Evolutionary conservation across 2,797 vertebrate species (phyloP), one percentile per base, ranked within the genome.

Genomic region (Micrastur ruficollis): DNA sequence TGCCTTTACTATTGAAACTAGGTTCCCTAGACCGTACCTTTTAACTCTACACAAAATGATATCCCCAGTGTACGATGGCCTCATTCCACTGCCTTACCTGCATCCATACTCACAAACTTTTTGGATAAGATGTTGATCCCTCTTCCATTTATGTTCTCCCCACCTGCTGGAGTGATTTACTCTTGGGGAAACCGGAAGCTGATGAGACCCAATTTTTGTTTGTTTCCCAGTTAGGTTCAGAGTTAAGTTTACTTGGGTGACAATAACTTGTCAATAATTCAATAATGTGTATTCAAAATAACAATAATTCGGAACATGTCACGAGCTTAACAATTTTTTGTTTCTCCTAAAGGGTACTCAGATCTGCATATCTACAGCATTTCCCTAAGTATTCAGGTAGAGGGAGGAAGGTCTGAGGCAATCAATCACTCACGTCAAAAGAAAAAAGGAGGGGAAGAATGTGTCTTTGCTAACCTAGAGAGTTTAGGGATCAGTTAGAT

Each of bases 31-130:
- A 21, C 8, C 11, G 25, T n/a, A 52, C 4, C 61, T 73, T 88
- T 65, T 55, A 47, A 18, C 42, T 62, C 38, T 32, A 9, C 31
- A 67, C 31, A n/a, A 59, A 50, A 42, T 0, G 0, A 53, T 9
- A n/a, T 36, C 18, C 36, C 46, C 9, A 56, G 26, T 23, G 6
- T 47, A 11, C 52, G 55, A 20, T 14, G n/a, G 10, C 10, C 25
- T 86, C 36, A 8, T 90, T 79, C 44, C 27, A 52, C 12, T 2
- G 40, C 18, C 12, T 89, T 65, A 50, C 46, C 23, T 94, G 18
- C 1, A 0, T 26, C 34, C 16, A 1, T 40, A 44, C 66, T 36
- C 40, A 20, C 34, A 82, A 66, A 29, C 14, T 5, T 90, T 59
- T 40, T 31, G 55, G 61, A 9, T 25, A 56, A 56, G 40, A 46